phyloP scores from a whole-genome alignment of 2,888 invertebrate genomes.

The Cephalotes varians region DNA sequence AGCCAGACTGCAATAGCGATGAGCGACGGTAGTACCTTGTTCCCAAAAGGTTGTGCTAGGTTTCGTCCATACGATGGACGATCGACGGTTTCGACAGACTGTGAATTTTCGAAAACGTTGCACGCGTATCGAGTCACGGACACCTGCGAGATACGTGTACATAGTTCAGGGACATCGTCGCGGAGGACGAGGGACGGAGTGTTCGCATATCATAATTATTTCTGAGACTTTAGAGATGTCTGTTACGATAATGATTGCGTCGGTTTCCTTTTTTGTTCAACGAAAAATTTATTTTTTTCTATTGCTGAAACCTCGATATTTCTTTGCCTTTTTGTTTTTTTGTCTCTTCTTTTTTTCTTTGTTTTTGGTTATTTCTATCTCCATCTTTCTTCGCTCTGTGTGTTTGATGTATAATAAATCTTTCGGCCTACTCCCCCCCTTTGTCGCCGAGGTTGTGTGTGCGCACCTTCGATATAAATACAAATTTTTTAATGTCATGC shows the following conservation, averaged over 20 bases:
- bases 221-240: not conserved
- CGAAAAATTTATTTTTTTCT: constrained; percentile 45
- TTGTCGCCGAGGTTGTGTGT: constrained; percentile 44
- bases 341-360: not conserved
- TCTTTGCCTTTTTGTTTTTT: constrained; percentile 37
- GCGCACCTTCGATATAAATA: constrained; percentile 50
- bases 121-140: not conserved
- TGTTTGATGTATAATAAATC: constrained; percentile 44
- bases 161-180: constrained; percentile 38
- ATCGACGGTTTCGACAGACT: not conserved
- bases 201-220: constrained; percentile 23
- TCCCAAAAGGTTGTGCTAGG: constrained; percentile 43
- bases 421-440: constrained; percentile 37
- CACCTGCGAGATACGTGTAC: constrained; percentile 30
- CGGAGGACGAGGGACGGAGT: constrained; percentile 2
- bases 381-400: constrained; percentile 34
- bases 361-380: constrained; percentile 34
- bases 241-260: not conserved
- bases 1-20: not conserved
- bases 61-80: constrained; percentile 19
- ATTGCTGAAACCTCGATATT: constrained; percentile 55
- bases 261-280: not conserved
- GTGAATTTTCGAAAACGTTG: not conserved
- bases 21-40: constrained; percentile 19
- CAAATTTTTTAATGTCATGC: constrained; percentile 68